Base-by-base conservation (phyloP, 1,140 invertebrate genomes). In the Orchesella cincta region DNA sequence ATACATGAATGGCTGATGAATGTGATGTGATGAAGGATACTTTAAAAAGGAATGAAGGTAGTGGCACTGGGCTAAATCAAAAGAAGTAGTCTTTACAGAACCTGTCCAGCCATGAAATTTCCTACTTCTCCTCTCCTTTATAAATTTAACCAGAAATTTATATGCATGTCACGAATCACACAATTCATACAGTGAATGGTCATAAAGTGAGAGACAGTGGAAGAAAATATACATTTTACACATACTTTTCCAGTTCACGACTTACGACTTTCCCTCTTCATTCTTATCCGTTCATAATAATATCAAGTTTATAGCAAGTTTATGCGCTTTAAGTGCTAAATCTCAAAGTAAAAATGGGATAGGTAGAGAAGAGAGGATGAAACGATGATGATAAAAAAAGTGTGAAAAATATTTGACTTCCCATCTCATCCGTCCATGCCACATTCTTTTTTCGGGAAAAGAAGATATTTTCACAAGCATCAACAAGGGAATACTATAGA, bases 51-150 rank as follows among this genome's bases (percentile, higher is more conserved):
- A 46, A 46, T 12, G 39, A 46, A 46, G 39, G 39, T 46, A 20
- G 39, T 12, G 39, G 8, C 39, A 46, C 39, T 8, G 8, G 20
- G 20, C 8, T 31, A 67, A 67, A 67, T 67, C 62, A 67, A 57
- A 57, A 26, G 28, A 31, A 67, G 62, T 67, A 57, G 52, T 33
- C 23, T 33, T 67, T 31, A 33, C 3, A 14, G 62, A 67, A 67
- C 33, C 12, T 67, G 62, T 67, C 62, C 26, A 67, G 62, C 62
- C 62, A 67, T 67, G 31, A 67, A 67, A 67, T 67, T 67, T 67
- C 62, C 54, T 12, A 18, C 62, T n/a, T n/a, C n/a, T n/a, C n/a
- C n/a, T n/a, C n/a, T n/a, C n/a, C n/a, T n/a, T n/a, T n/a, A n/a
- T n/a, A n/a, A n/a, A n/a, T 8, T 31, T 18, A 67, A 67, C 3